Base-by-base conservation (phyloP, 2,888 invertebrate genomes). In the Trachelus troglodyta region DNA sequence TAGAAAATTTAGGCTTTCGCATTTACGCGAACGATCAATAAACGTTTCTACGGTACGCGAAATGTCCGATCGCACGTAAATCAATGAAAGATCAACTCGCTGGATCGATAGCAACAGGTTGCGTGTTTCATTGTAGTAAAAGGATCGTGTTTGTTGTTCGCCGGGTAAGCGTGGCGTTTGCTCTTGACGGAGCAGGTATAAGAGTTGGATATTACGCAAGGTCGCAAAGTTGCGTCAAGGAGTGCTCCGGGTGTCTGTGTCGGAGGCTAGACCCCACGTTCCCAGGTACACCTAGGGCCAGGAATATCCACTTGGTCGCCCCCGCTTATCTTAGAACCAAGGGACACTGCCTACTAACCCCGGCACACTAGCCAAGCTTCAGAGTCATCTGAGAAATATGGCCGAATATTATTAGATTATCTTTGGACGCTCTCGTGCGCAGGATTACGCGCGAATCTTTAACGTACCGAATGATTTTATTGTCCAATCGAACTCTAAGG, bases 361-460 rank as follows among this genome's bases (percentile, higher is more conserved):
- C 84, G 84, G 81, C 83, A 83, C 86, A 83, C 81, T 81, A 82
- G 83, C 85, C 83, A 85, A 85, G 79, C 80, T 81, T 80, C 1
- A 69, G 79, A 84, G 81, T 85, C 83, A 85, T 84, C 79, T 83
- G 83, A 87, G 84, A 87, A 85, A 86, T 87, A 86, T 85, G 83
- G 82, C 82, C 82, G 86, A 85, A 86, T 88, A 88, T 87, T 87
- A 88, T 88, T 87, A 88, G 88, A 86, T 87, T 84, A 86, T 79
- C 79, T 84, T 86, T 85, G 79, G 79, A 80, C 79, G 79, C 76
- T 79, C 79, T 81, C 79, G 76, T 78, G 78, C 73, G 23, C 81
- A 80, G 73, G 80, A 74, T 76, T 73, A 77, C 40, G 73, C 37
- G 34, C 69, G 23, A 37, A 68, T 71, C 34, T 76, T 69, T 74